Conservation (phyloP, 2,888 invertebrate genomes). For the Bombylius discolor region DNA sequence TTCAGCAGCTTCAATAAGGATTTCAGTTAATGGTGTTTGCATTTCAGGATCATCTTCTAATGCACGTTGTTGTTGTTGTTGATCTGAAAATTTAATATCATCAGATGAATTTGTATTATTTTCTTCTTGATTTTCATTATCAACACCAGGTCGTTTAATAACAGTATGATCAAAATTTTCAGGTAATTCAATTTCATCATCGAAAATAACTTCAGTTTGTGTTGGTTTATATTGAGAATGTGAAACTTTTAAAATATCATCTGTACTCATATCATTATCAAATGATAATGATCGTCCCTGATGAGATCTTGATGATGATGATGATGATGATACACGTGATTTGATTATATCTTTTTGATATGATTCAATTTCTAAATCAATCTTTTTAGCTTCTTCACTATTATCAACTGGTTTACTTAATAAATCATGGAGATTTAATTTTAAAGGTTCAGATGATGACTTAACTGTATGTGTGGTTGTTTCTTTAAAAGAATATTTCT, state of each 20-base stretch:
- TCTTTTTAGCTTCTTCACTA: not conserved
- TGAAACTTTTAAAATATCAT: not conserved
- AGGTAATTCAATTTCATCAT: not conserved
- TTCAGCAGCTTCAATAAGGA: conserved; percentile 10
- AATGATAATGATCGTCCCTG: not conserved
- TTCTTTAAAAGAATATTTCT: not conserved
- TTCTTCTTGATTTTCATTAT: not conserved
- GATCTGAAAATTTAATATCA: not conserved
- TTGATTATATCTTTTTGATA: too few species aligned
- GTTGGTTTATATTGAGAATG: not conserved
- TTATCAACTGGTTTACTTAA: not conserved
- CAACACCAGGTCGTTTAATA: not conserved
- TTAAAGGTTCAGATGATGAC: not conserved
- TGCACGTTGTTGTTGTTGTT: not conserved
- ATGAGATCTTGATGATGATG: not conserved
- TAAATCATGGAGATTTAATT: not conserved
- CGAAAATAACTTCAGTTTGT: not conserved
- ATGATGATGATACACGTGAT: too few species aligned
- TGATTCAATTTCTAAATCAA: not conserved
- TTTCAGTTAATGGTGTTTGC: not conserved
- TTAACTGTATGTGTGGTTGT: not conserved
- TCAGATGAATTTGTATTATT: not conserved
- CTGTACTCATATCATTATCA: not conserved
- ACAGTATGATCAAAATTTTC: not conserved
- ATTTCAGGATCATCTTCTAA: not conserved